Evolutionary conservation across 2,113 vertebrate species (phyloP).

Genomic region (Lasiurus borealis): DNA sequence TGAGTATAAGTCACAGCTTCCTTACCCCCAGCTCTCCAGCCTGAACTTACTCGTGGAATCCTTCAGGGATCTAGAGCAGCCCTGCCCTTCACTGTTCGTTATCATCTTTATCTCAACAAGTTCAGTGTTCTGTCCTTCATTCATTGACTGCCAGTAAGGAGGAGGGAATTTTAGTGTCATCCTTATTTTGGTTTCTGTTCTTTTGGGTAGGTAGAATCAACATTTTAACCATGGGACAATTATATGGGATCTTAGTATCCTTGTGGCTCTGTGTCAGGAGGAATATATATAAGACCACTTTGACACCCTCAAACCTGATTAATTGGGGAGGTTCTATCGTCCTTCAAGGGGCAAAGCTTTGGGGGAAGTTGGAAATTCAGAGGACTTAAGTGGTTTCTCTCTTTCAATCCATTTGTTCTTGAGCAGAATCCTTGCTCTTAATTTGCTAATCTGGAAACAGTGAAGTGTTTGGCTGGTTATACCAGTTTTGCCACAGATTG

Average conservation of each 20-base stretch:
- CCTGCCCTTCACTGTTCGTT: neutral
- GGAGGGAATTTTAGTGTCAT: neutral
- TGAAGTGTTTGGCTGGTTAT: slow-evolving; percentile 53
- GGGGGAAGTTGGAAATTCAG: neutral
- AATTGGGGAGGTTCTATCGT: neutral
- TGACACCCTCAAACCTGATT: neutral
- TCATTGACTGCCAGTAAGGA: neutral
- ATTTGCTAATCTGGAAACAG: slow-evolving; percentile 61
- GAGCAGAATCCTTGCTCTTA: slow-evolving; percentile 34
- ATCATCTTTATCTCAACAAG: neutral
- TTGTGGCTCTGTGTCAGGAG: neutral
- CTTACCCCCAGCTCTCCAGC: neutral
- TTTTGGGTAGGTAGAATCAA: neutral
- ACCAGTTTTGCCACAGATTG: slow-evolving; percentile 83
- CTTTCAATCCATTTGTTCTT: slow-evolving; percentile 12
- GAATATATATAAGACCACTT: neutral
- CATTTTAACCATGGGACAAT: neutral
- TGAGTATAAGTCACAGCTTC: neutral
- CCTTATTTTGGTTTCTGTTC: slow-evolving; percentile 25
- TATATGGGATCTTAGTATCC: neutral
- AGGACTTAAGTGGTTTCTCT: neutral
- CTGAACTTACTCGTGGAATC: neutral
- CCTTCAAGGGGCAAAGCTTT: slow-evolving; percentile 29
- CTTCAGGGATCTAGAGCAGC: neutral
- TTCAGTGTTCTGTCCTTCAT: neutral